A percentile compares a stretch with the other conserved stretches of the same genome.
Evolutionary conservation across 2,113 vertebrate species (phyloP).

Genomic region (Macaca nemestrina): DNA sequence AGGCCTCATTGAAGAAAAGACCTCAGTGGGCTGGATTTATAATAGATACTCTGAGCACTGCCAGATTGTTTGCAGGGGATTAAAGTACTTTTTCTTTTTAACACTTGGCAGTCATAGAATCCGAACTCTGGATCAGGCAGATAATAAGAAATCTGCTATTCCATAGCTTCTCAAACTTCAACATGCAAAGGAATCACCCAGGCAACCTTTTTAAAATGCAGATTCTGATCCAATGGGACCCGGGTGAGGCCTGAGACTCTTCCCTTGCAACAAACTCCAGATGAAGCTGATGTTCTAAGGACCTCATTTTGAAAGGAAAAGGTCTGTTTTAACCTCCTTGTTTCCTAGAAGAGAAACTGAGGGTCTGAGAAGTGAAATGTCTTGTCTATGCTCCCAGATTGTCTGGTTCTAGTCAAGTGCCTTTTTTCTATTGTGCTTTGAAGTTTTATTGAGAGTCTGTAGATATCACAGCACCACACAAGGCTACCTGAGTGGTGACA

Average conservation of each 20-base stretch:
- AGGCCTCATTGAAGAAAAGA: not conserved
- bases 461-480: not conserved
- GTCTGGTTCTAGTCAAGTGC: not conserved
- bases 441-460: not conserved
- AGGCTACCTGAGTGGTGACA: not conserved
- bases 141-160: not conserved
- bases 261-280: not conserved
- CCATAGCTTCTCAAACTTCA: not conserved
- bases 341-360: not conserved
- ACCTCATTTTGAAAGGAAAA: conserved; percentile 4
- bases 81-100: not conserved
- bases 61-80: not conserved
- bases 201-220: not conserved
- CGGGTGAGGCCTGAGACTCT: not conserved
- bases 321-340: not conserved
- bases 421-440: not conserved
- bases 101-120: not conserved
- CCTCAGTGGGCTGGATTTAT: not conserved
- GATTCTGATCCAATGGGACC: not conserved
- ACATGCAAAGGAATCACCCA: not conserved
- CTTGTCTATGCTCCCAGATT: not conserved
- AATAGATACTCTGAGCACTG: not conserved
- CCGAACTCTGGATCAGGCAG: not conserved
- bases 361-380: not conserved
- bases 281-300: not conserved